Conservation (phyloP, 2,113 vertebrate species). For the Phyllostomus hastatus region DNA sequence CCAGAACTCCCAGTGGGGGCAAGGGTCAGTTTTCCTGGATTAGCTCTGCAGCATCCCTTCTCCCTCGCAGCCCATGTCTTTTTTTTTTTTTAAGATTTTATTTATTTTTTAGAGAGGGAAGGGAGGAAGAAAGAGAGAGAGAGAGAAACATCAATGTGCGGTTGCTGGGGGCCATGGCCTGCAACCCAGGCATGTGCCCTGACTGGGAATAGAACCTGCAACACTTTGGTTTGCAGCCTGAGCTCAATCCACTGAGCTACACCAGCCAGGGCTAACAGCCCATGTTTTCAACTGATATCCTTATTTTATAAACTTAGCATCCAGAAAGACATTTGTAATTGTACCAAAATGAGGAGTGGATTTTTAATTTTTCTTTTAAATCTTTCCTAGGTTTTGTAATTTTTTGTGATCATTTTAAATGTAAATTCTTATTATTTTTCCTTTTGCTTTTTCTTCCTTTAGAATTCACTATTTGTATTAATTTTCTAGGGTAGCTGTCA, state of each 20-base stretch:
- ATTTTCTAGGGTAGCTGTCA: background rate
- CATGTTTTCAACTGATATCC: background rate
- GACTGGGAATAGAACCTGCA: too few relatives aligned
- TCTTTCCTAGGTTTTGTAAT: background rate
- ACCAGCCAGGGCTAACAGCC: background rate
- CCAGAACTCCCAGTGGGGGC: background rate
- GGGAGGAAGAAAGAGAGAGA: too few relatives aligned
- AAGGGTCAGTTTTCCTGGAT: background rate
- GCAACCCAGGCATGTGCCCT: too few relatives aligned
- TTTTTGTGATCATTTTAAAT: background rate
- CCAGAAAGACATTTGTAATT: background rate
- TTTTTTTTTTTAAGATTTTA: too few relatives aligned
- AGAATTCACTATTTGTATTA: background rate
- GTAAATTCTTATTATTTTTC: background rate
- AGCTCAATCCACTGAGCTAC: too few relatives aligned
- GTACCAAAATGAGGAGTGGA: background rate
- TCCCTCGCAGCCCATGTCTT: background rate
- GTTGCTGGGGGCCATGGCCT: too few relatives aligned
- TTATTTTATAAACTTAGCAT: background rate
- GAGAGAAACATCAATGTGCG: too few relatives aligned
- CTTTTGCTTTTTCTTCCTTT: background rate
- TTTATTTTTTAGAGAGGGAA: too few relatives aligned
- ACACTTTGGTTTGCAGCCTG: too few relatives aligned
- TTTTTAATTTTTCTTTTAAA: slow-evolving; percentile 28
- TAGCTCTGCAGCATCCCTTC: background rate